Evolutionary conservation across 1,140 invertebrate species (phyloP).

Genomic region (Contarinia nasturtii): DNA sequence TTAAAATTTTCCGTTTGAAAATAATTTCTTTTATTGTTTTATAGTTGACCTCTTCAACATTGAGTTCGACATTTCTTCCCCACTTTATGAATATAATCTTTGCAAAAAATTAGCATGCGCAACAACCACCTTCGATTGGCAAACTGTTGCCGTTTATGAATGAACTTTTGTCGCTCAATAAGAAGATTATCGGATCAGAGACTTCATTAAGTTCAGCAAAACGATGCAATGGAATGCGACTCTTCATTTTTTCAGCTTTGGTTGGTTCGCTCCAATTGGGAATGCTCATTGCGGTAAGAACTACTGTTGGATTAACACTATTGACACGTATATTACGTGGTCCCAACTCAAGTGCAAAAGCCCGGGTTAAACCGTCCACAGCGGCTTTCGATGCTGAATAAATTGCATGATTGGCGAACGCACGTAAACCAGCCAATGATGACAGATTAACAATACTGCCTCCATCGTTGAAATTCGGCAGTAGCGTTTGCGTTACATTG

Average conservation of each 20-base stretch:
- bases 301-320: conserved; percentile 75
- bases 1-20: too few relatives aligned
- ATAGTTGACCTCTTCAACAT: too few relatives aligned
- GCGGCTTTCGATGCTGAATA: conserved; percentile 57
- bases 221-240: conserved; percentile 59
- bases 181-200: conserved; percentile 55
- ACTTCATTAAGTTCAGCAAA: conserved; percentile 74
- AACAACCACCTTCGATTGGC: conserved; percentile 1
- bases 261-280: conserved; percentile 69
- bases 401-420: conserved; percentile 53
- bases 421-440: conserved; percentile 53
- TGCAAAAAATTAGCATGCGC: too few relatives aligned
- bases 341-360: conserved; percentile 73
- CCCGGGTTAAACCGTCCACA: conserved; percentile 43
- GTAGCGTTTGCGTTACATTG: conserved; percentile 62
- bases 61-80: too few relatives aligned
- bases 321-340: conserved; percentile 73
- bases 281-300: conserved; percentile 74
- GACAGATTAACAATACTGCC: conserved; percentile 83
- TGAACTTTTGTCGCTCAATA: conserved; percentile 64
- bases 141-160: conserved; percentile 57
- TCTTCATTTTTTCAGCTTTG: conserved; percentile 43
- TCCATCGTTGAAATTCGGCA: conserved; percentile 40
- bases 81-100: too few relatives aligned
- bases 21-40: too few relatives aligned